Conservation (phyloP, 2,797 vertebrate species). For the Pyrocephalus nanus region DNA sequence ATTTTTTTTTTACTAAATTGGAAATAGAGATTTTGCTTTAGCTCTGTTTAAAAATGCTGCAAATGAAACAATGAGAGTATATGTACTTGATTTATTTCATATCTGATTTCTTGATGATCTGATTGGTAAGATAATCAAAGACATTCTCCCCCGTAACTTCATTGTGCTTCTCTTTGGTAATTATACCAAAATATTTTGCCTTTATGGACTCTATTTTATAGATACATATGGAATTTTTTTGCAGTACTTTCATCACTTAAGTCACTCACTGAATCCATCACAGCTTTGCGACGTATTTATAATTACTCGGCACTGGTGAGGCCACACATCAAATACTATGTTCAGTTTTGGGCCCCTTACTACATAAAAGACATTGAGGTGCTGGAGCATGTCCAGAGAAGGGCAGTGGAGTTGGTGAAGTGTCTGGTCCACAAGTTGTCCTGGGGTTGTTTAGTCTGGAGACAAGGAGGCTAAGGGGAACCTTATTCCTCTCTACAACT, state of each 20-base stretch:
- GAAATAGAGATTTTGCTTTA: background rate
- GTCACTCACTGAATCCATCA: background rate
- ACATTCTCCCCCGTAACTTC: background rate
- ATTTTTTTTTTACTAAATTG: background rate
- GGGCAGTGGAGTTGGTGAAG: accelerated
- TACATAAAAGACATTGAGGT: background rate
- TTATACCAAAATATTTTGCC: background rate
- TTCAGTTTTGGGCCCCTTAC: background rate
- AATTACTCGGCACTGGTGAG: background rate
- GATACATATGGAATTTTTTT: background rate
- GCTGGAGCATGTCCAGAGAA: accelerated
- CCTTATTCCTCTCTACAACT: background rate
- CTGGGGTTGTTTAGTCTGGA: background rate
- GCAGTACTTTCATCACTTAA: background rate
- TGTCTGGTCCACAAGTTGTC: accelerated
- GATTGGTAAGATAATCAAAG: background rate
- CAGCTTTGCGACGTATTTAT: background rate
- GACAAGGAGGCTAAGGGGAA: background rate
- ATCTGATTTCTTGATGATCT: background rate
- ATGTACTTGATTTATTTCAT: background rate
- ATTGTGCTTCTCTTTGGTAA: background rate
- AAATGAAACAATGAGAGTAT: background rate
- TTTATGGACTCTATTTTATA: background rate
- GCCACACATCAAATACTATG: accelerated
- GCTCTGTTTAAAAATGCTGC: background rate